A percentile compares a stretch with the other conserved stretches of the same genome.
Conservation (phyloP, 2,888 invertebrate species). For the Sphaerophoria taeniata region DNA sequence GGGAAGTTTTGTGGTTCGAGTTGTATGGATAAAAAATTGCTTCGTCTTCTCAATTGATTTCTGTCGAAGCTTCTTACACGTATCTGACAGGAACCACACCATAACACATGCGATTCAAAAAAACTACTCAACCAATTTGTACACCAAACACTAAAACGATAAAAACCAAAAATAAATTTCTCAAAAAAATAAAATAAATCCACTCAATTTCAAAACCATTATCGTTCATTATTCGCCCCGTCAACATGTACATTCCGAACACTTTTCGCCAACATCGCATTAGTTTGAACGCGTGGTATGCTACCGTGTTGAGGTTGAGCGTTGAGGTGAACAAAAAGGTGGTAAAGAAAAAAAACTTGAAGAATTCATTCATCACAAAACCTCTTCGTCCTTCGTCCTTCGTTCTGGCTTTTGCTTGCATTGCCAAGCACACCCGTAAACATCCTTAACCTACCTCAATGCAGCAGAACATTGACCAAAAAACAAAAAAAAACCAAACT, state of each 20-base stretch:
- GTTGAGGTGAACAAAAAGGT: neutral
- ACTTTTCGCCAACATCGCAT: neutral
- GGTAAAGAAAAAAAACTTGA: slow-evolving; percentile 2
- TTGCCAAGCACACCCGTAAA: neutral
- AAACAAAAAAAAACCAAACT: neutral
- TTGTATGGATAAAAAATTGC: no score
- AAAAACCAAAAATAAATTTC: neutral
- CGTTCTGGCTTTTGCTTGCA: neutral
- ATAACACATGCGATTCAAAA: no score
- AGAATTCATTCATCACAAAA: slow-evolving; percentile 53
- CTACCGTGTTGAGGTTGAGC: neutral
- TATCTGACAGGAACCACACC: no score
- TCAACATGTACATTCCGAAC: neutral
- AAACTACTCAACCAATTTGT: neutral
- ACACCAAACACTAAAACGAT: neutral
- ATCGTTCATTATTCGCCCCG: slow-evolving; percentile 48
- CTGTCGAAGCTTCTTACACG: no score
- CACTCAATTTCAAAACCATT: slow-evolving; percentile 54
- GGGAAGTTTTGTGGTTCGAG: no score
- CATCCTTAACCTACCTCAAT: slow-evolving; percentile 18
- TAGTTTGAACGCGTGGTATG: neutral
- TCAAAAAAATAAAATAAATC: slow-evolving; percentile 26
- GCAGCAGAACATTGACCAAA: neutral
- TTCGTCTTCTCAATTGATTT: no score
- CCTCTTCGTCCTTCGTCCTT: neutral